Percentiles rank a stretch among this genome's conserved stretches.
phyloP scores from a whole-genome alignment of 1,140 invertebrate genomes.

The Hylyphantes graminicola region DNA sequence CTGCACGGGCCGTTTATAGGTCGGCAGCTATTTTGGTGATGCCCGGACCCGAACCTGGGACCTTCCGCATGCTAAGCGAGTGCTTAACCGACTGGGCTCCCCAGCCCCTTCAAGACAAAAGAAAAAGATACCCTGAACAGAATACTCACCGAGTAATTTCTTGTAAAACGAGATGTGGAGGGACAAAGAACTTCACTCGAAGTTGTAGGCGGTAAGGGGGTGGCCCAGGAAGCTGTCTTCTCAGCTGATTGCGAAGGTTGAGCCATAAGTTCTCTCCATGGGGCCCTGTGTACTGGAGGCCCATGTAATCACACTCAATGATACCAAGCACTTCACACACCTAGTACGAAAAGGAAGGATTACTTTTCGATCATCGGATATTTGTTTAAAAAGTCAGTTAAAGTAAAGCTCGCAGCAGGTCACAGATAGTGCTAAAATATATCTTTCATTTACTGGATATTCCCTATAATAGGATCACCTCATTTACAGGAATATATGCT shows the following conservation, averaged over 20 bases:
- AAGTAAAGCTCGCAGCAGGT: too few species aligned
- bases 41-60: too few species aligned
- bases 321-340: constrained; percentile 84
- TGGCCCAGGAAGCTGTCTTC: constrained; percentile 76
- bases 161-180: constrained; percentile 85
- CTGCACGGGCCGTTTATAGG: too few species aligned
- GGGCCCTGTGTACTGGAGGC: constrained; percentile 76
- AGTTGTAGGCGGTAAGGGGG: constrained; percentile 74
- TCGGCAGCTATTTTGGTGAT: too few species aligned
- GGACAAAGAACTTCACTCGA: constrained; percentile 89
- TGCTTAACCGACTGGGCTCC: too few species aligned
- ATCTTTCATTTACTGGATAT: too few species aligned
- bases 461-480: too few species aligned
- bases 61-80: too few species aligned
- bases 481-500: too few species aligned
- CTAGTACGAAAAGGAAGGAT: constrained; percentile 69
- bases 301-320: constrained; percentile 88
- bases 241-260: constrained; percentile 84
- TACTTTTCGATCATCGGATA: background rate
- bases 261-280: constrained; percentile 84
- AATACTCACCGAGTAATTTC: constrained; percentile 78
- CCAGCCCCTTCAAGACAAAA: too few species aligned
- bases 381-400: too few species aligned
- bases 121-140: constrained; percentile 64
- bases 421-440: too few species aligned